Evolutionary conservation across 2,113 vertebrate species (phyloP).

Genomic region (Sturnira hondurensis): DNA sequence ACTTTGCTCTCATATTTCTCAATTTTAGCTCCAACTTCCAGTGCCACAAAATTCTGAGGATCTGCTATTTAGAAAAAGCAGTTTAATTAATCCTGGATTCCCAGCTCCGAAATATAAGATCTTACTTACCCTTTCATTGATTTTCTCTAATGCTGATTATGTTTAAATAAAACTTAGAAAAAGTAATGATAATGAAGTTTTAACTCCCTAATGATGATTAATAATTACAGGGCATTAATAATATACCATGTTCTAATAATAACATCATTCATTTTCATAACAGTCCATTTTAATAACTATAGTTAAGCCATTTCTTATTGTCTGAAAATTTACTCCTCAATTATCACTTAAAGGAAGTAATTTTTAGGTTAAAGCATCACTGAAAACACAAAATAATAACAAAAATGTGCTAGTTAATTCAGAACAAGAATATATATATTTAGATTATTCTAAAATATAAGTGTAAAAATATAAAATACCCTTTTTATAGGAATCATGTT

Average conservation of each 20-base stretch:
- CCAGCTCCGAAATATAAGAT: background rate
- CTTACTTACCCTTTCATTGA: background rate
- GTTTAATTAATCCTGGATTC: background rate
- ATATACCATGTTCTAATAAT: conserved; percentile 46
- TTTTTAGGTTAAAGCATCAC: conserved; percentile 43
- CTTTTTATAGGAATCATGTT: background rate
- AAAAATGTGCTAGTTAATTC: background rate
- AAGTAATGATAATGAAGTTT: conserved; percentile 49
- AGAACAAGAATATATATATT: background rate
- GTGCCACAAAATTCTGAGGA: background rate
- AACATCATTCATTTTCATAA: conserved; percentile 62
- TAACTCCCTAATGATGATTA: conserved; percentile 58
- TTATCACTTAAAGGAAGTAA: conserved; percentile 49
- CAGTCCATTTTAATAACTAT: too few relatives aligned
- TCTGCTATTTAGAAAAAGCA: background rate
- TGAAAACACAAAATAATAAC: conserved; percentile 26
- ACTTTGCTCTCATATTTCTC: background rate
- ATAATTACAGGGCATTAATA: conserved; percentile 47
- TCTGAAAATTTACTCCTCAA: conserved; percentile 49
- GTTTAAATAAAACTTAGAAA: conserved; percentile 48
- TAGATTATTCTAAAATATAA: background rate
- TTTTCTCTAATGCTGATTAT: conserved; percentile 31
- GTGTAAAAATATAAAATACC: background rate
- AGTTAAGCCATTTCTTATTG: conserved; percentile 16
- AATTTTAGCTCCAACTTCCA: background rate